phyloP scores from a whole-genome alignment of 1,140 invertebrate species.

The Pogonus chalceus region DNA sequence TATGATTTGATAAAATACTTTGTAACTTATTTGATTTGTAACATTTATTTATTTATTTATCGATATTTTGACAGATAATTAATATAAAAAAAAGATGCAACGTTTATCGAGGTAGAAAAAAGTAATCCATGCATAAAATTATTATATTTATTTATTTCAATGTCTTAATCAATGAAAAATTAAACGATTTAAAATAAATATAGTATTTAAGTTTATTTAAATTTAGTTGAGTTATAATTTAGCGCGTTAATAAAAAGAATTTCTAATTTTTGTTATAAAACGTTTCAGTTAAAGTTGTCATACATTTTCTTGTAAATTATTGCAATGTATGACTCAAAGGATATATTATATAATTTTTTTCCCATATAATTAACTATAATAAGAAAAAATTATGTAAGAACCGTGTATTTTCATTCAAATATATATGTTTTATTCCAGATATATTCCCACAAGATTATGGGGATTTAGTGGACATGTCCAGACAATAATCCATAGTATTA shows the following conservation, averaged over 20 bases:
- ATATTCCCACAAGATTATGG: slow-evolving; percentile 82
- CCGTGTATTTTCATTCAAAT: background rate
- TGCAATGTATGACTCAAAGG: background rate
- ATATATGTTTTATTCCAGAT: slow-evolving; percentile 50
- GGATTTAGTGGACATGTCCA: slow-evolving; percentile 90
- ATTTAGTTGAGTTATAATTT: too few species aligned
- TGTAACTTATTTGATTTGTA: too few species aligned
- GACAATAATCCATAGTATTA: slow-evolving; percentile 81
- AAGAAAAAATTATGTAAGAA: background rate
- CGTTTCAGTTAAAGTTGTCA: background rate
- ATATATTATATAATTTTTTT: background rate
- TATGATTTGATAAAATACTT: too few species aligned
- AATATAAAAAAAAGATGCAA: too few species aligned
- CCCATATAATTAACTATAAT: background rate
- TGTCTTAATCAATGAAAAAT: too few species aligned
- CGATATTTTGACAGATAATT: too few species aligned
- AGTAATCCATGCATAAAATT: too few species aligned
- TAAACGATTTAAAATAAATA: too few species aligned
- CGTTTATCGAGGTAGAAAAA: too few species aligned
- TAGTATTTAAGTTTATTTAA: too few species aligned
- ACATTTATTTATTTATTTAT: too few species aligned
- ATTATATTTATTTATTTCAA: too few species aligned
- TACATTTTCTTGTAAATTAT: background rate
- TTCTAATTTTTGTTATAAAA: background rate
- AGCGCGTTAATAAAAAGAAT: background rate